Conservation (phyloP, 1,140 invertebrate species). For the Tetramorium simillimum region DNA sequence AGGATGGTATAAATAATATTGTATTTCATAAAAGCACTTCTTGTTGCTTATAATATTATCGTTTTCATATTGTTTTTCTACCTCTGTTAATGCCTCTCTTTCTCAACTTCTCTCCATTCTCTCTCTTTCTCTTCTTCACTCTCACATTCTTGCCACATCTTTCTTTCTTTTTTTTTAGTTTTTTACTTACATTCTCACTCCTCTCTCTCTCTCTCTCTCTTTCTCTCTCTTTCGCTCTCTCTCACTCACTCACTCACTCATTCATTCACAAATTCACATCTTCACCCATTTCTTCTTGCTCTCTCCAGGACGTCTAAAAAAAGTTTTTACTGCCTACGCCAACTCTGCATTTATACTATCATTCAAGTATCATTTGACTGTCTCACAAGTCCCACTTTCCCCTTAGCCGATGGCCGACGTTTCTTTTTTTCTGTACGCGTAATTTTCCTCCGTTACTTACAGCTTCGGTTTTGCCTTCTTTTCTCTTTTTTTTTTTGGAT, state of each 20-base stretch:
- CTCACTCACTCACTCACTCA: not conserved
- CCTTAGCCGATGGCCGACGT: conserved; percentile 29
- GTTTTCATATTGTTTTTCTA: conserved; percentile 77
- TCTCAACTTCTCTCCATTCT: conserved; percentile 19
- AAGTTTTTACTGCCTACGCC: conserved; percentile 44
- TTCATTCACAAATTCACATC: not conserved
- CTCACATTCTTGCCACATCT: not conserved
- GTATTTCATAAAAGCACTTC: conserved; percentile 85
- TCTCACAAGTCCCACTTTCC: conserved; percentile 29
- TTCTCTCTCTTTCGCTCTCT: not conserved
- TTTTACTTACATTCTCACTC: conserved; percentile 8
- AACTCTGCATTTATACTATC: conserved; percentile 52
- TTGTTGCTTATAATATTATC: conserved; percentile 85
- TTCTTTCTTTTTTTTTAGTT: not conserved
- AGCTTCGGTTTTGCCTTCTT: conserved; percentile 47
- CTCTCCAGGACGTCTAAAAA: conserved; percentile 52
- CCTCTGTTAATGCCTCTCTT: conserved; percentile 64
- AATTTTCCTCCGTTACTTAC: conserved; percentile 40
- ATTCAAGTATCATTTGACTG: conserved; percentile 49
- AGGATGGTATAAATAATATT: conserved; percentile 85
- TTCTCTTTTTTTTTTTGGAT: conserved; percentile 49
- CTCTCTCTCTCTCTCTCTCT: conserved; percentile 42
- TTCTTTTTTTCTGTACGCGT: conserved; percentile 30
- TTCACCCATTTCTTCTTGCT: conserved; percentile 10
- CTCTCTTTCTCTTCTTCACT: conserved; percentile 13